Evolutionary conservation across 2,113 vertebrate genomes (phyloP).

Genomic region (Scomber japonicus): DNA sequence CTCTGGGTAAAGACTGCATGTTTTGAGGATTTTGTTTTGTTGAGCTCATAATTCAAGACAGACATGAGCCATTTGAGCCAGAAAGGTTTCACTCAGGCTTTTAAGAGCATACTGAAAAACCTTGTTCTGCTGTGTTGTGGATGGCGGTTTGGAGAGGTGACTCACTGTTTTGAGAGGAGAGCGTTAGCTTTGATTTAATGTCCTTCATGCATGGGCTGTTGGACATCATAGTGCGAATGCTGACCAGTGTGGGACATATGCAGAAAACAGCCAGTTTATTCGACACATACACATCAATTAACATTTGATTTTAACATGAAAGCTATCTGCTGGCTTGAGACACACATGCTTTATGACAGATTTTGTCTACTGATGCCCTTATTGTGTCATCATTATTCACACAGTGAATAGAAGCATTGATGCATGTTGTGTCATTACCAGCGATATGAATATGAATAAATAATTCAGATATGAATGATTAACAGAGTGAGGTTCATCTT

Average conservation of each 20-base stretch:
- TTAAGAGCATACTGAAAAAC: constrained; percentile 62
- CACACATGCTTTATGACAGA: background rate
- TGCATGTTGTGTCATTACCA: no score
- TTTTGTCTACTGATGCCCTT: no score
- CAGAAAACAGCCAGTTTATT: background rate
- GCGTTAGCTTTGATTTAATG: constrained; percentile 58
- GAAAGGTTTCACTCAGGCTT: constrained; percentile 75
- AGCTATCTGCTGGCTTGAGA: background rate
- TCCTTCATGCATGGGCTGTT: constrained; percentile 19
- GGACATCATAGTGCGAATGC: constrained; percentile 1
- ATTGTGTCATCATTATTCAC: no score
- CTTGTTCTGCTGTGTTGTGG: constrained; percentile 45
- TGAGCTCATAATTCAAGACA: constrained; percentile 86
- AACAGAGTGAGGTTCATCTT: no score
- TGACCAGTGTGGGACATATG: background rate
- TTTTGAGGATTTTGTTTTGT: constrained; percentile 83
- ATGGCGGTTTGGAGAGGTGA: constrained; percentile 57
- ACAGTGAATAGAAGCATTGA: no score
- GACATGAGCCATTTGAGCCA: constrained; percentile 71
- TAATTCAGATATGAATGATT: no score
- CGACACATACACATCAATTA: background rate
- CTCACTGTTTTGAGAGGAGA: constrained; percentile 44
- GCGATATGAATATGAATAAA: no score
- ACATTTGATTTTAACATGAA: background rate
- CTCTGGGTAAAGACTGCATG: constrained; percentile 78